phyloP scores from a whole-genome alignment of 2,888 invertebrate genomes.

The Euplagia quadripunctaria region DNA sequence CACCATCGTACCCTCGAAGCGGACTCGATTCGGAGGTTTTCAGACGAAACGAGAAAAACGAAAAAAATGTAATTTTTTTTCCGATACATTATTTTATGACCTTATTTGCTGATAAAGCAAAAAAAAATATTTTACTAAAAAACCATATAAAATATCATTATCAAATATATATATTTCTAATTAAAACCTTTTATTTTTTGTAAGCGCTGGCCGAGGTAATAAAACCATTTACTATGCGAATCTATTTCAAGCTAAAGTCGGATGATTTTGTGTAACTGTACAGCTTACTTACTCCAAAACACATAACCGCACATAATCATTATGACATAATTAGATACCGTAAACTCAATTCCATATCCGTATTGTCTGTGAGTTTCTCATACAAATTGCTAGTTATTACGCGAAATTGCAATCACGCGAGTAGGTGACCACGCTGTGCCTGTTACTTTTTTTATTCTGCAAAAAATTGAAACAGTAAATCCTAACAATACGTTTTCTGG shows the following conservation, averaged over 20 bases:
- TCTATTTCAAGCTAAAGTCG: constrained; percentile 18
- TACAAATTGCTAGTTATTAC: constrained; percentile 77
- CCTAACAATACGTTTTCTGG: too few relatives aligned
- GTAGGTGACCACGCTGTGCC: constrained; percentile 69
- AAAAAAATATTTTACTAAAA: too few relatives aligned
- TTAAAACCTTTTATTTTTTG: too few relatives aligned
- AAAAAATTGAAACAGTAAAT: not conserved
- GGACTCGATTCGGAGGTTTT: too few relatives aligned
- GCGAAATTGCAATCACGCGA: constrained; percentile 71
- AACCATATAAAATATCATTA: too few relatives aligned
- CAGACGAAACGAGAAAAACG: too few relatives aligned
- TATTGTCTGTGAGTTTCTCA: constrained; percentile 76
- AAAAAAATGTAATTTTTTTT: too few relatives aligned
- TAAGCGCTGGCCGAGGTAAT: not conserved
- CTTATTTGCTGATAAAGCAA: too few relatives aligned
- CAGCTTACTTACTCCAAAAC: constrained; percentile 46
- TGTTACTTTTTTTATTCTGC: constrained; percentile 47
- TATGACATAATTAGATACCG: constrained; percentile 77
- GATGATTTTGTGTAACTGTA: constrained; percentile 44
- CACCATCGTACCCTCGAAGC: too few relatives aligned
- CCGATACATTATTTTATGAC: too few relatives aligned
- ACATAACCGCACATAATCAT: constrained; percentile 59
- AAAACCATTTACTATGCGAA: constrained; percentile 1
- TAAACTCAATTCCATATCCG: constrained; percentile 75
- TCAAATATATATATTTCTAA: too few relatives aligned